Evolutionary conservation across 2,113 vertebrate species (phyloP).

Genomic region (Aegotheles bennettii): DNA sequence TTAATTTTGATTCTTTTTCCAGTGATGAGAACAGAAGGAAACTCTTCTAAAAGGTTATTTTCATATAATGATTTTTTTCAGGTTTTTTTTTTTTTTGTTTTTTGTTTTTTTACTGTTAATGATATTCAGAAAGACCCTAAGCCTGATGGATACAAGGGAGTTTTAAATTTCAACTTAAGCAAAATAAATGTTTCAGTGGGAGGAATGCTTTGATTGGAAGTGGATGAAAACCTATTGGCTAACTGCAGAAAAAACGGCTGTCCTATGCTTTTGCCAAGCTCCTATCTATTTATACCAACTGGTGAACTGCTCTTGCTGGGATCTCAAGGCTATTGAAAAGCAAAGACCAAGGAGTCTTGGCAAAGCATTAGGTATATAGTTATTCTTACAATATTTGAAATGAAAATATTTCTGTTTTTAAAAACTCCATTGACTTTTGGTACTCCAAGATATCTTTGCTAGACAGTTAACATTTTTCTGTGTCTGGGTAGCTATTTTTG

Average conservation of each 20-base stretch:
- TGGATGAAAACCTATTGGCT: neutral
- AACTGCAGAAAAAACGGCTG: neutral
- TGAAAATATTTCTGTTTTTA: neutral
- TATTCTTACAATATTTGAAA: neutral
- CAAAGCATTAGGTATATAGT: neutral
- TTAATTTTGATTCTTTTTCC: neutral
- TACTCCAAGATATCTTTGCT: neutral
- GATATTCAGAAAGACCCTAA: neutral
- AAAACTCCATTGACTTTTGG: neutral
- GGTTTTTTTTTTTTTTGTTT: neutral
- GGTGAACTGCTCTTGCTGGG: neutral
- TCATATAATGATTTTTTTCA: neutral
- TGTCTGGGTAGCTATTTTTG: neutral
- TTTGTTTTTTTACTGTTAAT: neutral
- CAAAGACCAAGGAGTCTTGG: neutral
- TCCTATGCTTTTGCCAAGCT: neutral
- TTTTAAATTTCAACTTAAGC: neutral
- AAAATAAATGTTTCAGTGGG: neutral
- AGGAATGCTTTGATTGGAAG: neutral
- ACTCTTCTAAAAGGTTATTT: neutral
- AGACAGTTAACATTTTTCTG: neutral
- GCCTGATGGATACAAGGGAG: neutral
- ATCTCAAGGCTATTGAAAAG: neutral
- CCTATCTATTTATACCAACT: neutral
- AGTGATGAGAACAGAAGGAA: neutral